Base-by-base conservation (phyloP, 2,888 invertebrate genomes). In the Philereme transversata region DNA sequence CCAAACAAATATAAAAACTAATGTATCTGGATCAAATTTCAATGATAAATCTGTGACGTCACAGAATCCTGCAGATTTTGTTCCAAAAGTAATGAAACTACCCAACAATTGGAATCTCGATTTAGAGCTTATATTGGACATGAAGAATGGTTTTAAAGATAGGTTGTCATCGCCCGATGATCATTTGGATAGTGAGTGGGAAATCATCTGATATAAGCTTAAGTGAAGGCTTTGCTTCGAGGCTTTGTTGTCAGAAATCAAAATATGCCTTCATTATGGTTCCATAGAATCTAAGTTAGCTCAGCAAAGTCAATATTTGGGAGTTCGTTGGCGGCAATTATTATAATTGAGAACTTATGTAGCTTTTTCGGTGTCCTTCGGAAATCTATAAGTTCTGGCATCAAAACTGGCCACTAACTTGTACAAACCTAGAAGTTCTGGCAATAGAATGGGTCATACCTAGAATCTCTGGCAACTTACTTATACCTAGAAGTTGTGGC, bases 71-170 rank as follows among this genome's bases (percentile, higher is more conserved):
- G 65, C 76, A 41, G 87, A 92, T 57, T 76, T 91, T 61, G 85
- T 92, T 5, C 92, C 93, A 36, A 93, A 92, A 75, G 83, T 93
- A 40, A 82, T 93, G 35, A 84, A 92, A 62, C 79, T 94, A 61
- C 94, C 94, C 0, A 93, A 93, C 53, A 91, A 90, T 43, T 95
- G 94, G 94, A 94, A 94, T 72, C 80, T 94, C 49, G 90, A 91
- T 71, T 90, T 94, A 7, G 86, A 91, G 65, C 64, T 92, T 34
- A 81, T 82, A 56, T 71, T 91, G 46, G 90, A 90, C 34, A 57
- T 78, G 59, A 84, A 82, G n/a, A 86, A 85, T 11, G 83, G 83
- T 0, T 72, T 77, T 0, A 82, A 76, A 7, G 82, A 84, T n/a
- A 70, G 71, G 2, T 75, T 71, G 22, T 58, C 86, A 0, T 90